A percentile compares a stretch with the other conserved stretches of the same genome.
These are phyloP conservation scores for Ennomos fuscantarius DNA, from an alignment of 2,888 invertebrate genomes.

Conservation along the genomic window DNA sequence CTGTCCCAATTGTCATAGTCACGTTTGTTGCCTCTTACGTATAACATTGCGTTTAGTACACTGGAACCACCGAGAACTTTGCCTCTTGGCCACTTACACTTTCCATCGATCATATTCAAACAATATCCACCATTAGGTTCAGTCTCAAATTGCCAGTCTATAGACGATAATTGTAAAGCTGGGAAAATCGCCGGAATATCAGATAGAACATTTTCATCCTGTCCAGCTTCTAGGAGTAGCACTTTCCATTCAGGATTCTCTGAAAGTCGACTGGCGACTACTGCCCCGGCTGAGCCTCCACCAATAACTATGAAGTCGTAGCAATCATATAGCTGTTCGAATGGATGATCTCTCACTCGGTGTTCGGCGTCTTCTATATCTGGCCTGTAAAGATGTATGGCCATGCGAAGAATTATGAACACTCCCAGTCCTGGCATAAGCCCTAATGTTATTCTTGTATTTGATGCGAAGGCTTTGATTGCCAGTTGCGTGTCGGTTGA, in stretches of 20 bases:
- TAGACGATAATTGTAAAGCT: conserved; percentile 88
- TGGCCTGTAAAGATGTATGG: conserved; percentile 87
- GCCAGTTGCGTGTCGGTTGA: conserved; percentile 54
- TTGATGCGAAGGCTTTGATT: conserved; percentile 79
- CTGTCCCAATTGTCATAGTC: conserved; percentile 95
- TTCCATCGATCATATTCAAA: conserved; percentile 86
- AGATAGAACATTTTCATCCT: conserved; percentile 88
- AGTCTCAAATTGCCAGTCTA: conserved; percentile 94
- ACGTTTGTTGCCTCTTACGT: conserved; percentile 91
- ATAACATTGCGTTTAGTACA: conserved; percentile 95
- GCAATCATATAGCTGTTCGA: conserved; percentile 81
- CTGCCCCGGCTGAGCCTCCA: conserved; percentile 93
- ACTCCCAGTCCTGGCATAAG: conserved; percentile 88
- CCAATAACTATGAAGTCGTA: conserved; percentile 94
- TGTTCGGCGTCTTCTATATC: conserved; percentile 89
- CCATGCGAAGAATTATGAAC: conserved; percentile 86
- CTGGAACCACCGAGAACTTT: conserved; percentile 93
- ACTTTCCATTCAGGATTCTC: conserved; percentile 90
- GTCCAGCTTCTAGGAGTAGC: conserved; percentile 92
- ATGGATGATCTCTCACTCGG: conserved; percentile 84
- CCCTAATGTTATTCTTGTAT: conserved; percentile 87
- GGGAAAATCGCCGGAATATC: conserved; percentile 91
- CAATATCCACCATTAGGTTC: conserved; percentile 89
- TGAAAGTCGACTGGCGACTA: conserved; percentile 90
- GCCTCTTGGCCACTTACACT: conserved; percentile 92